Conservation (phyloP, 2,797 vertebrate species). For the Gorsachius magnificus region DNA sequence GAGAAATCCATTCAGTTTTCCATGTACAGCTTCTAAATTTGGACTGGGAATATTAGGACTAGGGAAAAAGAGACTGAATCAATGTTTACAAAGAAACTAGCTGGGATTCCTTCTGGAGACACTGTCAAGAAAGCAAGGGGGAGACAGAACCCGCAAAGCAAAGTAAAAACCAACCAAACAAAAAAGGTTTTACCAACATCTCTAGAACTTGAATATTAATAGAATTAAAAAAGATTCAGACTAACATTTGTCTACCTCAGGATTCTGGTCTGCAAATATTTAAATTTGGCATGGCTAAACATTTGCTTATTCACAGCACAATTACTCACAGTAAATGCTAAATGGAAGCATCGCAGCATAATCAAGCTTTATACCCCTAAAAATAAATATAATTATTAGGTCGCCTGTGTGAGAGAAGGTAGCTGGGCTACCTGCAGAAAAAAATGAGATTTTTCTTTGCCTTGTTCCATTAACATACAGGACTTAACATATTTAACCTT, state of each 20-base stretch:
- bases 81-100: neutral
- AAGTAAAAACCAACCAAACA: neutral
- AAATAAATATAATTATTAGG: neutral
- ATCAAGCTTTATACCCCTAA: neutral
- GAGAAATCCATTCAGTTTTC: neutral
- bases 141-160: neutral
- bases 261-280: neutral
- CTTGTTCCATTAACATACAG: neutral
- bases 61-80: neutral
- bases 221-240: neutral
- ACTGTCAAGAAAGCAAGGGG: neutral
- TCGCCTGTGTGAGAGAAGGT: neutral
- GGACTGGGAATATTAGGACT: neutral
- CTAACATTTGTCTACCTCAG: neutral
- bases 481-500: neutral
- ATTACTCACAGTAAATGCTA: neutral
- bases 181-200: neutral
- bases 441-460: neutral
- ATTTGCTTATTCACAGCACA: neutral
- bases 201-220: neutral
- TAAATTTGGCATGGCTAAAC: neutral
- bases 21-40: neutral
- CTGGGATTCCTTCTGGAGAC: neutral
- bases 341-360: neutral
- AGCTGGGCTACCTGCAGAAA: neutral